A percentile compares a stretch with the other conserved stretches of the same genome.
Conservation (phyloP, 2,888 invertebrate genomes). For the Dascillus cervinus region DNA sequence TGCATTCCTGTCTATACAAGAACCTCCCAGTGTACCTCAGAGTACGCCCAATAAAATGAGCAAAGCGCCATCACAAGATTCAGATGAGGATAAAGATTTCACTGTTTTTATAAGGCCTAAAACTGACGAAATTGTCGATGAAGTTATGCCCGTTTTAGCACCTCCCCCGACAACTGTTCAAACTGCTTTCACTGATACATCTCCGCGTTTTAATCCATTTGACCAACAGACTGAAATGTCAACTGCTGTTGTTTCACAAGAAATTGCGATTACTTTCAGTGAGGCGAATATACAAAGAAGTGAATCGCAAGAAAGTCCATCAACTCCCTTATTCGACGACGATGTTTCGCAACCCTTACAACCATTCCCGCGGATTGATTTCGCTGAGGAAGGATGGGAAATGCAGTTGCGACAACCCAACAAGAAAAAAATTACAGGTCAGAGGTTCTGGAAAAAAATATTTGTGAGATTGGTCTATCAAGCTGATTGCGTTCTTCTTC, state of each 20-base stretch:
- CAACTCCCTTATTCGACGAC: conserved; percentile 90
- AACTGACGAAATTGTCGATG: conserved; percentile 42
- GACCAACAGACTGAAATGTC: conserved; percentile 51
- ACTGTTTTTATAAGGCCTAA: conserved; percentile 70
- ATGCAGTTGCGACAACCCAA: conserved; percentile 93
- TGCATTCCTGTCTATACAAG: conserved; percentile 71
- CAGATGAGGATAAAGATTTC: conserved; percentile 71
- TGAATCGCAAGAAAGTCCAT: conserved; percentile 72
- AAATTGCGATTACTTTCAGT: conserved; percentile 37
- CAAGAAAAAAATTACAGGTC: conserved; percentile 93
- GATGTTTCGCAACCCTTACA: conserved; percentile 88
- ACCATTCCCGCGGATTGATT: conserved; percentile 76
- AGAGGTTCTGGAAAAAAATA: conserved; percentile 96
- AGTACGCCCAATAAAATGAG: conserved; percentile 56
- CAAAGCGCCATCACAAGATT: conserved; percentile 64
- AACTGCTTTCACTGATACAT: conserved; percentile 48
- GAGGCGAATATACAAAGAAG: conserved; percentile 43
- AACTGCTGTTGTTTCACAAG: conserved; percentile 33
- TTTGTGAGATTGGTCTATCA: conserved; percentile 73
- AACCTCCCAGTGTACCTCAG: conserved; percentile 61
- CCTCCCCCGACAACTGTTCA: conserved; percentile 56
- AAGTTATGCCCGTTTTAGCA: conserved; percentile 63
- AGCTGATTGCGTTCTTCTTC: conserved; percentile 77
- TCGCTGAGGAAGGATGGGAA: conserved; percentile 86
- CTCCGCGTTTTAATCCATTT: conserved; percentile 72